Base-by-base conservation (phyloP, 1,140 invertebrate genomes). In the Meloidogyne exigua region DNA sequence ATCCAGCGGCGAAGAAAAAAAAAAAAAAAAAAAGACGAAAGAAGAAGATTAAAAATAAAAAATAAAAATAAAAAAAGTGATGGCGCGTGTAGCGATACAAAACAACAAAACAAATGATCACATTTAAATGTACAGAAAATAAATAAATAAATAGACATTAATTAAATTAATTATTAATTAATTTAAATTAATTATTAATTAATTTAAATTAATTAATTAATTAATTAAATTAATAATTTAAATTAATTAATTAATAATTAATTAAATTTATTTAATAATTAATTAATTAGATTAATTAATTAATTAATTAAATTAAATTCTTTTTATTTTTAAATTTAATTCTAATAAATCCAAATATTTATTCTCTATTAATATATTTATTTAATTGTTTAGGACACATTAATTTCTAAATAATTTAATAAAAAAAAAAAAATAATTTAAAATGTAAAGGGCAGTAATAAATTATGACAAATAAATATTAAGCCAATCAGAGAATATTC, bases 1-100 rank as follows among this genome's bases (percentile, higher is more conserved):
- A 57, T 57, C 49, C 49, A 4, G 49, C 49, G 49, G 49, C n/a
- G 49, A 57, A 57, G 5, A 18, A 49, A 57, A 9, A n/a, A 57
- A 57, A 57, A 57, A 18, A 21, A n/a, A 0, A 21, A 57, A 18
- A 10, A 49, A 49, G 18, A 32, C 28, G 2, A 32, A 32, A 32
- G 28, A 32, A 32, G 49, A 57, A n/a, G 5, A n/a, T n/a, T 3
- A 57, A n/a, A 0, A 21, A 57, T 3, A 12, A 57, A n/a, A 0
- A 21, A 57, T 3, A 10, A 49, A 49, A 7, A 57, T 1, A n/a
- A 57, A 57, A 57, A 57, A 57, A 57, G 49, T 57, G 49, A 57
- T 57, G 49, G 49, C 49, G 49, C 49, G 49, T 57, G 49, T 57
- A 57, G 49, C 49, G 49, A 57, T 57, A n/a, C 49, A 57, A 57